Percentiles rank a stretch among this genome's conserved stretches.
These are phyloP conservation scores for Ceuthmochares aereus DNA, from an alignment of 2,113 vertebrate species.

Conservation along the genomic window DNA sequence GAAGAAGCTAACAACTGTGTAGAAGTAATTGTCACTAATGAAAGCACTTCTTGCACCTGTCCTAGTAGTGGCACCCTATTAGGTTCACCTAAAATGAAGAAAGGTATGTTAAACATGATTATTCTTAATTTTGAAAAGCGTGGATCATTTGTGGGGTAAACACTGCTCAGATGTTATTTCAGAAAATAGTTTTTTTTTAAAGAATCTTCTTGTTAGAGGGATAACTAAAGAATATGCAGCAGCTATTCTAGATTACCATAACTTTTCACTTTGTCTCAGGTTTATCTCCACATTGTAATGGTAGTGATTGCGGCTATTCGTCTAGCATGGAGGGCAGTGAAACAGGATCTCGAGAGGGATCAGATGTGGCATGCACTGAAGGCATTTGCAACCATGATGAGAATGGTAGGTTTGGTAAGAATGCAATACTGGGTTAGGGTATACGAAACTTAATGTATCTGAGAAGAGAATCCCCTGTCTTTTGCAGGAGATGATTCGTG, in stretches of 20 bases:
- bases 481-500: conserved; percentile 84
- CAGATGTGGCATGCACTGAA: conserved; percentile 94
- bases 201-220: not conserved
- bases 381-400: conserved; percentile 96
- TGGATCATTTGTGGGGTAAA: not conserved
- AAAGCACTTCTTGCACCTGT: conserved; percentile 87
- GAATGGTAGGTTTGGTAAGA: conserved; percentile 80
- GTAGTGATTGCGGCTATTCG: conserved; percentile 94
- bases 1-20: conserved; percentile 79
- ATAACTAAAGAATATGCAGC: not conserved
- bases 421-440: not conserved
- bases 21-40: conserved; percentile 84
- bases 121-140: not conserved
- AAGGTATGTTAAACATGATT: conserved; percentile 72
- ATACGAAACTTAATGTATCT: not conserved
- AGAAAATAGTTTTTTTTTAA: not conserved
- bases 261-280: conserved; percentile 70
- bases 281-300: conserved; percentile 87
- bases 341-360: conserved; percentile 91
- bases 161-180: not conserved
- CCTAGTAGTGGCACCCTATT: conserved; percentile 81
- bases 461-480: not conserved
- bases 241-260: not conserved
- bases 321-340: conserved; percentile 98
- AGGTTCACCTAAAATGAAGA: conserved; percentile 89